Evolutionary conservation across 1,140 invertebrate species (phyloP).

Genomic region (Euura saliciscinereae): DNA sequence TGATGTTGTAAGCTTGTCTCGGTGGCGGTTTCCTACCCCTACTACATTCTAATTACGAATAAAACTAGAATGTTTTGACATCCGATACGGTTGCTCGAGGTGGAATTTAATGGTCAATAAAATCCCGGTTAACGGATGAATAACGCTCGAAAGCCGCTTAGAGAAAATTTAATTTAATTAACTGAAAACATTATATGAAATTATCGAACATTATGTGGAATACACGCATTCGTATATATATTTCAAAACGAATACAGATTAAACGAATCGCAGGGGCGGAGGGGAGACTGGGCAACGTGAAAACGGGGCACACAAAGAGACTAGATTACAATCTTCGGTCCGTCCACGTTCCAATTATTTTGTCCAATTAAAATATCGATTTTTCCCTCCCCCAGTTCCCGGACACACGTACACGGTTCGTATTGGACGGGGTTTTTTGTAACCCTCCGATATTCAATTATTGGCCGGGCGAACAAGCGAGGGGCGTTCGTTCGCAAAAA

Average conservation of each 20-base stretch:
- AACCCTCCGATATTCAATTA: conserved; percentile 50
- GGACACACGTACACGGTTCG: conserved; percentile 4
- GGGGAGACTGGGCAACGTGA: conserved; percentile 23
- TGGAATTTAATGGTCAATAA: conserved; percentile 27
- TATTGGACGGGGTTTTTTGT: neutral
- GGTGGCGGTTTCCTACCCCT: conserved; percentile 24
- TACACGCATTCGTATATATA: conserved; percentile 6
- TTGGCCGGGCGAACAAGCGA: conserved; percentile 30
- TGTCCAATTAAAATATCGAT: conserved; percentile 62
- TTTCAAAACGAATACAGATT: neutral
- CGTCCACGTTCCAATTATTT: conserved; percentile 60
- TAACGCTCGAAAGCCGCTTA: conserved; percentile 35
- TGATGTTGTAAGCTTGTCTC: conserved; percentile 27
- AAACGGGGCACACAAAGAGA: conserved; percentile 41
- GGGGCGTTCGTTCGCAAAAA: conserved; percentile 30
- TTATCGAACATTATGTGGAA: conserved; percentile 36
- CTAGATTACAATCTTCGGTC: conserved; percentile 57
- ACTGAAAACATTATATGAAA: conserved; percentile 38
- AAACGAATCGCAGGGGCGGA: conserved; percentile 12
- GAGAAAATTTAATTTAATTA: conserved; percentile 45
- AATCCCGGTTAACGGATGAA: conserved; percentile 27
- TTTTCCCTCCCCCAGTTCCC: conserved; percentile 42
- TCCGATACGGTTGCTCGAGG: conserved; percentile 6
- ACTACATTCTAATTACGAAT: conserved; percentile 37
- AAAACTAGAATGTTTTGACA: conserved; percentile 30